Evolutionary conservation across 1,140 invertebrate species (phyloP).

Genomic region (Drosophila yakuba): DNA sequence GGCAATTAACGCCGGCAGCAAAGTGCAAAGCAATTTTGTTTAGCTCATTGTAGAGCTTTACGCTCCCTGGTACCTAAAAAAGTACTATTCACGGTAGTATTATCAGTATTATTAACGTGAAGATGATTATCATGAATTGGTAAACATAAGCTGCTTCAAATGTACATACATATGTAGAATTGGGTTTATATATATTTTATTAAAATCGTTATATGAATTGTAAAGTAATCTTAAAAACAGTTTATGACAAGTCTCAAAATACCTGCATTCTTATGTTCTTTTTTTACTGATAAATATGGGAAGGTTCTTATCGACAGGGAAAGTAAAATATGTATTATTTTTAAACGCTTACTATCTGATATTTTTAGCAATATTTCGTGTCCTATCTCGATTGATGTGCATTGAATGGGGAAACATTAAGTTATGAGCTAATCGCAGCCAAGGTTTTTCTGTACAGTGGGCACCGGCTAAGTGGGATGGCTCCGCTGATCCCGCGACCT

Average conservation of each 20-base stretch:
- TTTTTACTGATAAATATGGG: background rate
- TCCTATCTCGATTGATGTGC: slow-evolving; percentile 15
- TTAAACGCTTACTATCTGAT: slow-evolving; percentile 4
- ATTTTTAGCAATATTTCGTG: background rate
- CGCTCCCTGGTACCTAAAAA: background rate
- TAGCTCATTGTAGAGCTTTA: background rate
- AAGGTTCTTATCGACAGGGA: background rate
- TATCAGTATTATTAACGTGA: too few species aligned
- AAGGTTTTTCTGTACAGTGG: slow-evolving; percentile 2
- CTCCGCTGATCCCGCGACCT: slow-evolving; percentile 22
- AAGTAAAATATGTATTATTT: slow-evolving; percentile 5
- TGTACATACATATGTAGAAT: too few species aligned
- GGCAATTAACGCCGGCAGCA: slow-evolving; percentile 64
- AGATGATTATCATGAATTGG: background rate
- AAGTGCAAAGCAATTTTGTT: slow-evolving; percentile 56
- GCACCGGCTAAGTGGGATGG: slow-evolving; percentile 3
- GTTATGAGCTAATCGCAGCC: slow-evolving; percentile 17
- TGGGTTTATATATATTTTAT: too few species aligned
- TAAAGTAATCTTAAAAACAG: background rate
- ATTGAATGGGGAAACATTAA: slow-evolving; percentile 20
- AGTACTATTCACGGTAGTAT: too few species aligned
- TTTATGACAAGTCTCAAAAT: background rate
- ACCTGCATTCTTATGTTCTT: background rate
- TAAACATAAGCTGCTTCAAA: too few species aligned
- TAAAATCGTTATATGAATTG: too few species aligned